A percentile compares a stretch with the other conserved stretches of the same genome.
phyloP scores from a whole-genome alignment of 1,140 invertebrate genomes.

The Littorina saxatilis region DNA sequence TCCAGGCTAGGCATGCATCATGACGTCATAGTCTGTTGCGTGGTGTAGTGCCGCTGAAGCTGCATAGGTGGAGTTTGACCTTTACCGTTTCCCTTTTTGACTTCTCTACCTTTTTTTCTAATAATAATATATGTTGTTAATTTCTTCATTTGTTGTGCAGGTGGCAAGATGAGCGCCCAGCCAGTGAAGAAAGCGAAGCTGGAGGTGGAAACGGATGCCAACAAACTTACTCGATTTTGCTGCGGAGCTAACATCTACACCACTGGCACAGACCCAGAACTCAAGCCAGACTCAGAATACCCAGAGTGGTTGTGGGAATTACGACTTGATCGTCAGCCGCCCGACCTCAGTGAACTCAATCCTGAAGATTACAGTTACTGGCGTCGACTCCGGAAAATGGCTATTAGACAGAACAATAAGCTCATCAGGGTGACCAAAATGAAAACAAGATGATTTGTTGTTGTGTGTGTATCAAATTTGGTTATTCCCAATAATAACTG shows the following conservation, averaged over 20 bases:
- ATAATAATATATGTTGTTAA: background rate
- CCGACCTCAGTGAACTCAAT: conserved; percentile 85
- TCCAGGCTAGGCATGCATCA: too few relatives aligned
- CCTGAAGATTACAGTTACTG: conserved; percentile 89
- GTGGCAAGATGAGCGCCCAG: conserved; percentile 47
- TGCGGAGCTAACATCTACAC: conserved; percentile 91
- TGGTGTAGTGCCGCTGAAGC: too few relatives aligned
- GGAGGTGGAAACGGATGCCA: conserved; percentile 88
- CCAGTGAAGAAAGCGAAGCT: conserved; percentile 47
- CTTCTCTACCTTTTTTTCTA: background rate
- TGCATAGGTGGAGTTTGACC: too few relatives aligned
- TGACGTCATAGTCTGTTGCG: too few relatives aligned
- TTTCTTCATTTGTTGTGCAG: background rate
- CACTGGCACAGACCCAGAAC: conserved; percentile 86
- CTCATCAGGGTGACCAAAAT: conserved; percentile 27
- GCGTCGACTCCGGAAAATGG: conserved; percentile 74
- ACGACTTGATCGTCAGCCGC: conserved; percentile 79
- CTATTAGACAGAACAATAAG: conserved; percentile 30
- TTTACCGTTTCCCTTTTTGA: background rate
- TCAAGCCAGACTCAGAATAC: conserved; percentile 92
- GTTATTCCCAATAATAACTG: too few relatives aligned
- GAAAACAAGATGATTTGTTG: conserved; percentile 5
- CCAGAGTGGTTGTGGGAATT: conserved; percentile 95
- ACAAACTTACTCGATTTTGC: conserved; percentile 87
- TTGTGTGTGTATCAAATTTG: background rate